Base-by-base conservation (phyloP, 2,888 invertebrate genomes). In the Frankliniella intonsa region DNA sequence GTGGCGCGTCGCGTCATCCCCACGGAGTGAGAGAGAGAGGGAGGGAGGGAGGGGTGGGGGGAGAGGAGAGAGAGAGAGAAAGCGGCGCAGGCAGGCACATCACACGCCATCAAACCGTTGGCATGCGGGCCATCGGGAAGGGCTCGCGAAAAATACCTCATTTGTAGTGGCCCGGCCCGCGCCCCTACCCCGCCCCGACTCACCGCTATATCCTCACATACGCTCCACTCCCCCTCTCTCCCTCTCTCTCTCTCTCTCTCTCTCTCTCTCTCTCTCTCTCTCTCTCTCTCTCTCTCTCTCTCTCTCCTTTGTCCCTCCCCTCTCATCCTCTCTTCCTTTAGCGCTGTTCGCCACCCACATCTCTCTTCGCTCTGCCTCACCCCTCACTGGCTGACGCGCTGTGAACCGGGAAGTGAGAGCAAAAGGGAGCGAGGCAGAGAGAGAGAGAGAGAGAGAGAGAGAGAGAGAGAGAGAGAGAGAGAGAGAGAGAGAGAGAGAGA, bases 101-200 rank as follows among this genome's bases (percentile, higher is more conserved):
- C 69, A 76, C 69, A 76, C 69, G 69, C 69, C 69, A 76, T 76
- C 69, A 76, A 76, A 76, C 69, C 22, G 12, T 22, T 25, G 69
- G 69, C 69, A 76, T 25, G 22, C 69, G 69, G 69, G 25, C 69
- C 25, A 76, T 76, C 25, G n/a, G 38, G 38, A 5, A 38, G 5
- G 38, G 38, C 38, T 38, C 38, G 38, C 38, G 38, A 38, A 38
- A 38, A 38, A 38, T 38, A 38, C 38, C 38, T 38, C 38, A 38
- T 38, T 38, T 38, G 38, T 38, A 38, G 38, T 38, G 38, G 38
- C 38, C 38, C 38, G 38, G 38, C 38, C 38, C 38, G 38, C 38
- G 38, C 38, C 5, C 3, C 38, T 38, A n/a, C n/a, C 19, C 62
- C 62, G 3, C 62, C 55, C 55, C 55, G 2, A 2, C 55, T 3